Conservation (phyloP, 2,113 vertebrate species). For the Felis chaus region DNA sequence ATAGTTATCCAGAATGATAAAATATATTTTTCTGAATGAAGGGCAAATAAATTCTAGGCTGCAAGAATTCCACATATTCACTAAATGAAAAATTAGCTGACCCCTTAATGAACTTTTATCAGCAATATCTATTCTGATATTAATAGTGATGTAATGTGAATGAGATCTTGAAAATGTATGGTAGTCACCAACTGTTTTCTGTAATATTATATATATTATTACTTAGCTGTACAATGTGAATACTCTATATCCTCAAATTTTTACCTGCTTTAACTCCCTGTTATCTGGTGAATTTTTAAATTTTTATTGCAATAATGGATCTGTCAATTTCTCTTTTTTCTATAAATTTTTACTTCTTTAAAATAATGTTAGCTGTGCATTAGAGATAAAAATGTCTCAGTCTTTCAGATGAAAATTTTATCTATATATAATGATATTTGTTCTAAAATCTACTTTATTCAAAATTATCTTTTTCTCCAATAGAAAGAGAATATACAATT, state of each 20-base stretch:
- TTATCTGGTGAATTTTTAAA: not conserved
- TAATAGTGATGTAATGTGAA: not conserved
- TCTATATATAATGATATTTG: not conserved
- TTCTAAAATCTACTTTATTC: not conserved
- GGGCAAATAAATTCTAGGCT: not conserved
- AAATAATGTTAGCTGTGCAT: not conserved
- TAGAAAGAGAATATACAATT: not conserved
- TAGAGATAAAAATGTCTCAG: not conserved
- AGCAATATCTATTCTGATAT: not conserved
- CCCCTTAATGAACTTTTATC: not conserved
- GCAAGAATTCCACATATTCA: not conserved
- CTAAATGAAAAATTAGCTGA: not conserved
- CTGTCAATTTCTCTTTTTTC: not conserved
- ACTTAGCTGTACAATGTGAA: not conserved
- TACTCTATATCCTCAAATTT: not conserved
- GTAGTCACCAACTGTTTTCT: not conserved
- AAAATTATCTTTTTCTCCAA: not conserved
- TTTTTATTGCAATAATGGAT: not conserved
- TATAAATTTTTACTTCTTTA: not conserved
- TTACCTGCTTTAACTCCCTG: not conserved
- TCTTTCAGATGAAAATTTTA: not conserved
- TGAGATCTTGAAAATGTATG: too few species aligned
- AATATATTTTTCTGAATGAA: not conserved
- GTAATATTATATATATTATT: not conserved
- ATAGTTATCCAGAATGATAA: not conserved